Conservation (phyloP, 2,797 vertebrate species). For the Alcedo quadribrachys region DNA sequence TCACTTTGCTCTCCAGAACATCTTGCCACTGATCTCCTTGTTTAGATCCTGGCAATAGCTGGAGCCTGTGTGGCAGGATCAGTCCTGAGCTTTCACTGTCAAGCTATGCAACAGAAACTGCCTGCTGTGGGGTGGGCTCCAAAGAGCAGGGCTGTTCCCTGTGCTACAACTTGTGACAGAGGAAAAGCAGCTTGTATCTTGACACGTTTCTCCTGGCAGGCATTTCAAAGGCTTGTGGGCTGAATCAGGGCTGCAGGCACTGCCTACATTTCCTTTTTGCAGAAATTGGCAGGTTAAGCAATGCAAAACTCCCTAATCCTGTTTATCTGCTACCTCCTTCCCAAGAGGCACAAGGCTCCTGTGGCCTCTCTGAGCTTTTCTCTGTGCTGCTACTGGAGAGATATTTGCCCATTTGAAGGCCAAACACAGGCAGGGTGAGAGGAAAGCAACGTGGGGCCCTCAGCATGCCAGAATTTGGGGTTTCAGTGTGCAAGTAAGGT, state of each 20-base stretch:
- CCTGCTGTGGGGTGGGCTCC: background rate
- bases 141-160: background rate
- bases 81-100: background rate
- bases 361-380: background rate
- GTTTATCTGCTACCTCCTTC: conserved; percentile 52
- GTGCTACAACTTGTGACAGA: background rate
- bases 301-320: conserved; percentile 52
- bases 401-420: background rate
- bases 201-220: conserved; percentile 12
- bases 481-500: background rate
- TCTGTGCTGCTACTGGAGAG: background rate
- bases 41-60: background rate
- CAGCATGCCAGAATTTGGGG: background rate
- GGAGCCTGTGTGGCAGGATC: background rate
- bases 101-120: background rate
- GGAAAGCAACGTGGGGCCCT: background rate
- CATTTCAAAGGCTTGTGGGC: conserved; percentile 60
- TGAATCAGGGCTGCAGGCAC: conserved; percentile 26
- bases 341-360: background rate
- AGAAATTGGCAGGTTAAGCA: conserved; percentile 40
- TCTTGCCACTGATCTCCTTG: background rate
- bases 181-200: conserved; percentile 31
- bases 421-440: background rate
- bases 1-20: fast-evolving
- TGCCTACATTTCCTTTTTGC: conserved; percentile 51